These are phyloP conservation scores for Psettodes erumei DNA, from an alignment of 2,113 vertebrate genomes.

Conservation along the genomic window DNA sequence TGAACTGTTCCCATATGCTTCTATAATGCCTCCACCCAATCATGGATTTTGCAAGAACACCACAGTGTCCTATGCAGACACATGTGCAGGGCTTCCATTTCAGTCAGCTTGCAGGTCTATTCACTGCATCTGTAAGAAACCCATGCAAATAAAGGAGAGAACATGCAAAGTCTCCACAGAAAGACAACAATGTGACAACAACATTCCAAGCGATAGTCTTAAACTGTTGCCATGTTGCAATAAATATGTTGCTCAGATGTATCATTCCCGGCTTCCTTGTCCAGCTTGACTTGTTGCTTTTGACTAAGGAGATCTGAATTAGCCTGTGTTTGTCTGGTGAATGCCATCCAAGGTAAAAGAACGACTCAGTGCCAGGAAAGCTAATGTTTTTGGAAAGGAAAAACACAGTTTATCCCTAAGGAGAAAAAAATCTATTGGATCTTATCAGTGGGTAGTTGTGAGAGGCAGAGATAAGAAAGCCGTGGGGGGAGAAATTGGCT, in stretches of 20 bases:
- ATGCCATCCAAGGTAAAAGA: constrained; percentile 32
- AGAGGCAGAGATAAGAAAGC: constrained; percentile 70
- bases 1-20: neutral
- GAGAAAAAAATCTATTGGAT: constrained; percentile 68
- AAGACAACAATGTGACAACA: neutral
- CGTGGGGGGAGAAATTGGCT: constrained; percentile 58
- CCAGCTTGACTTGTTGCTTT: constrained; percentile 28
- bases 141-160: neutral
- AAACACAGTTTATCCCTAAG: constrained; percentile 58
- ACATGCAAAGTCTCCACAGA: neutral
- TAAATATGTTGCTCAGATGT: neutral
- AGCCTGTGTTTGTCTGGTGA: neutral
- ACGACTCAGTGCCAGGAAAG: constrained; percentile 39
- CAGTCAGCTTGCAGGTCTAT: constrained; percentile 2
- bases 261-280: neutral
- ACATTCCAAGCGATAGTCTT: neutral
- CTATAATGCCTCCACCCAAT: constrained; percentile 8
- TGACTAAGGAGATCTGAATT: neutral
- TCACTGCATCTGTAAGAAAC: neutral
- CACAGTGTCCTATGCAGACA: neutral
- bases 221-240: neutral
- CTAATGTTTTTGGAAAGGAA: constrained; percentile 53
- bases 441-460: constrained; percentile 71
- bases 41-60: constrained; percentile 8
- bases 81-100: constrained; percentile 7